phyloP scores from a whole-genome alignment of 2,797 vertebrate genomes.

The Squalus acanthias region DNA sequence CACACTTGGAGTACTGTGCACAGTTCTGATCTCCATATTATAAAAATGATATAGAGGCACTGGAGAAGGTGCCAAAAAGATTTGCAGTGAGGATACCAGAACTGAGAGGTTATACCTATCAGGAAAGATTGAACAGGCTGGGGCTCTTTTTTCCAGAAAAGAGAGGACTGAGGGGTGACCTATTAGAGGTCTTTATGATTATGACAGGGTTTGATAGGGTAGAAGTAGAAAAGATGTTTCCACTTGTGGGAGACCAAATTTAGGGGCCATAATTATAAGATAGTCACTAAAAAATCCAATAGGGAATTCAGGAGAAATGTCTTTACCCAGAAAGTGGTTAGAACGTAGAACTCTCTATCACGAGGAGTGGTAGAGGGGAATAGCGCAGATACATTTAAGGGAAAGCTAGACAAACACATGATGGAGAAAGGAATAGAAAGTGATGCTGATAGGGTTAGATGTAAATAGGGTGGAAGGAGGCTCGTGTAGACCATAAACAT shows the following conservation, averaged over 20 bases:
- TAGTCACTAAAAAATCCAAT: neutral
- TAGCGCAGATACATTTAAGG: neutral
- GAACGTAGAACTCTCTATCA: neutral
- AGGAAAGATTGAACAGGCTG: neutral
- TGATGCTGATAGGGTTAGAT: too few relatives aligned
- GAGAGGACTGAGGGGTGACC: neutral
- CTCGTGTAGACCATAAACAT: too few relatives aligned
- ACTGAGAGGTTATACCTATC: neutral
- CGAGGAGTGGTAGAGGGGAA: neutral
- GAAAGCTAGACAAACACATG: too few relatives aligned
- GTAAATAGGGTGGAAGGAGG: too few relatives aligned
- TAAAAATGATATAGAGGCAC: neutral
- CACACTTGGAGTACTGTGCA: neutral
- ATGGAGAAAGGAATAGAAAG: too few relatives aligned
- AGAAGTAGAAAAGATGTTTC: neutral
- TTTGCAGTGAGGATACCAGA: neutral
- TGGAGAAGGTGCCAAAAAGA: neutral
- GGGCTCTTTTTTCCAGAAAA: neutral
- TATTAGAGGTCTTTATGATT: neutral
- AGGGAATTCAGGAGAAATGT: neutral
- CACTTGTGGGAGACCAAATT: neutral
- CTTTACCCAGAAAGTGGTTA: neutral
- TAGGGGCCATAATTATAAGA: neutral
- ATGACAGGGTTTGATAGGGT: neutral
- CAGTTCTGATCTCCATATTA: neutral